phyloP scores from a whole-genome alignment of 2,113 vertebrate species.

The Chrysemys picta region DNA sequence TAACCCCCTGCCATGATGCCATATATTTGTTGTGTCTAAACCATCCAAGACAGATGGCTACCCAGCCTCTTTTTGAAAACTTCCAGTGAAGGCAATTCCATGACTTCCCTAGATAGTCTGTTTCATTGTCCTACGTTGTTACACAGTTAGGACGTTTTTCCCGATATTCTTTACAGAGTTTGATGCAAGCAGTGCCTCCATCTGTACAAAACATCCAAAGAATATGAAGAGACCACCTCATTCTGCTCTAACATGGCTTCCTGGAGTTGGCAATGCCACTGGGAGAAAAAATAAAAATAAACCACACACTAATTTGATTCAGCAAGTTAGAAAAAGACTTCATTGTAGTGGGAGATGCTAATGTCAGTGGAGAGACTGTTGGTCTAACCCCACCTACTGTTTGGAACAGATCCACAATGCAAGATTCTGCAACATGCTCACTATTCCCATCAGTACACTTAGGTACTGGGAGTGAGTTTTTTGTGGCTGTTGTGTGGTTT shows the following conservation, averaged over 20 bases:
- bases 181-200: background rate
- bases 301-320: conserved; percentile 53
- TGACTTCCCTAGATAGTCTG: background rate
- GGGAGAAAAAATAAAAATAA: conserved; percentile 42
- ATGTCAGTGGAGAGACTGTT: background rate
- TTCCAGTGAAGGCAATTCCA: background rate
- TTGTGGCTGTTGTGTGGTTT: too few relatives aligned
- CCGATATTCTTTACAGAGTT: background rate
- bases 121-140: too few relatives aligned
- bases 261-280: background rate
- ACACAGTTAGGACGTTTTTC: too few relatives aligned
- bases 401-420: conserved; percentile 11
- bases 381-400: conserved; percentile 1
- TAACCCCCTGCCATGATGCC: too few relatives aligned
- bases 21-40: background rate
- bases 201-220: background rate
- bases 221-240: background rate
- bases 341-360: conserved; percentile 27
- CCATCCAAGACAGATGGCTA: background rate
- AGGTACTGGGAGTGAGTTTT: background rate
- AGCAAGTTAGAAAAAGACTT: conserved; percentile 30
- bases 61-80: background rate
- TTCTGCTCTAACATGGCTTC: background rate
- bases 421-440: background rate
- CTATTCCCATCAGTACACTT: background rate